These are phyloP conservation scores for Vultur gryphus DNA, from an alignment of 2,797 vertebrate genomes.

Conservation along the genomic window DNA sequence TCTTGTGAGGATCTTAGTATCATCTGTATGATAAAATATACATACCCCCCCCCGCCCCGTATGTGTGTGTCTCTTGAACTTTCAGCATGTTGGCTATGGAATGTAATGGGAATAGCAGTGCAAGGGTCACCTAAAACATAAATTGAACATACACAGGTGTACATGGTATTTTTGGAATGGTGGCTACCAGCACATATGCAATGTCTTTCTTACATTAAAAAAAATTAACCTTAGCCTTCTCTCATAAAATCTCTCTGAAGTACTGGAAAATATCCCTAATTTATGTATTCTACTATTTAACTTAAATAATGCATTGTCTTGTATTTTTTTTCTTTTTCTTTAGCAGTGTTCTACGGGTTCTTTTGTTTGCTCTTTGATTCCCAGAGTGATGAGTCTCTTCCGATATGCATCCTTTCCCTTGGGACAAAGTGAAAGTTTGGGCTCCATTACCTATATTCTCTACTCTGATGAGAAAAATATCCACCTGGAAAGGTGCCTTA, in stretches of 20 bases:
- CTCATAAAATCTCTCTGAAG: background rate
- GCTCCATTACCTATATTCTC: background rate
- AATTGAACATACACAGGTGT: background rate
- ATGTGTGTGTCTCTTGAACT: rapidly evolving
- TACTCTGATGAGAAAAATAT: background rate
- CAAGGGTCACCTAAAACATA: background rate
- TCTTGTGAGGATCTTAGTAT: background rate
- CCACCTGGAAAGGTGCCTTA: background rate
- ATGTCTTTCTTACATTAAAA: background rate
- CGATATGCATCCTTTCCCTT: background rate
- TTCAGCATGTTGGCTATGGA: background rate
- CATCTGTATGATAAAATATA: background rate
- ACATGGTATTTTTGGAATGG: background rate
- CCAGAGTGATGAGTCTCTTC: background rate
- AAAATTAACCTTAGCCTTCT: background rate
- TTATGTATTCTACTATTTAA: background rate
- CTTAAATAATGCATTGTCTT: background rate
- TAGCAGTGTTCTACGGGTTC: background rate
- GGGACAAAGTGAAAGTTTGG: background rate
- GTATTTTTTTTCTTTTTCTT: no score
- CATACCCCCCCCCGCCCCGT: no score
- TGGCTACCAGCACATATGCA: rapidly evolving
- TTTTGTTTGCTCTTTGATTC: background rate
- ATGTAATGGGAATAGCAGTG: background rate
- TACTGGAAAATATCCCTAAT: background rate